A percentile compares a stretch with the other conserved stretches of the same genome.
phyloP scores from a whole-genome alignment of 92 coral and sea anemone species.

The Parazoanthus swiftii region DNA sequence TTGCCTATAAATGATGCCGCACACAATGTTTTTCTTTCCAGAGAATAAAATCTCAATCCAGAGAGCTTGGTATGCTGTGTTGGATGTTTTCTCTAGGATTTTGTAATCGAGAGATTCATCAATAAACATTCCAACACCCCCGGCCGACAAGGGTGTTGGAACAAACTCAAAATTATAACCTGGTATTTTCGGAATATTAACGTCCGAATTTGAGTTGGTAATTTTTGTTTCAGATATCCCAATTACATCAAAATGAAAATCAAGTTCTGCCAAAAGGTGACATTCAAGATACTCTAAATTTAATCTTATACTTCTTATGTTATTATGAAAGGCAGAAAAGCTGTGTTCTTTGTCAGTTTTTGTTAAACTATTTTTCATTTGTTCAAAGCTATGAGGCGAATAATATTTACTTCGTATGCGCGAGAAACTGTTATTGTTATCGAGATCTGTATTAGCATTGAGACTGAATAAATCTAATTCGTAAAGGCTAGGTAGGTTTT shows the following conservation, averaged over 20 bases:
- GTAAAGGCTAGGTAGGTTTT: too few relatives aligned
- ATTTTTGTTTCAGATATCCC: conserved; percentile 42
- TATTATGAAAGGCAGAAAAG: too few relatives aligned
- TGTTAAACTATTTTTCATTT: background rate
- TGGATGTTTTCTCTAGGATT: conserved; percentile 44
- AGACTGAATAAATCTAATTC: too few relatives aligned
- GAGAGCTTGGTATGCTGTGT: conserved; percentile 44
- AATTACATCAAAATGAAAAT: conserved; percentile 24
- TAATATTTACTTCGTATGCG: too few relatives aligned
- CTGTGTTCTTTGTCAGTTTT: background rate
- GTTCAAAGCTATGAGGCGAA: background rate
- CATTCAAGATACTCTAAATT: too few relatives aligned
- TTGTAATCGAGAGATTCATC: conserved; percentile 17
- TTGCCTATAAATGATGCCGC: too few relatives aligned
- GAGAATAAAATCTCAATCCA: conserved; percentile 25
- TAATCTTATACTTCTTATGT: too few relatives aligned
- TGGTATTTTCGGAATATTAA: conserved; percentile 1
- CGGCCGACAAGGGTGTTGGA: conserved; percentile 32
- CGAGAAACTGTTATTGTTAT: too few relatives aligned
- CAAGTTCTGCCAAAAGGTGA: conserved; percentile 32
- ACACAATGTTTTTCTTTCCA: conserved; percentile 31
- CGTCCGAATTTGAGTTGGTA: background rate
- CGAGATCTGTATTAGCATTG: too few relatives aligned
- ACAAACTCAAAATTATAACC: conserved; percentile 25
- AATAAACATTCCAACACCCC: conserved; percentile 32